Conservation (phyloP, 2,888 invertebrate genomes). For the Pyrocoelia pectoralis region DNA sequence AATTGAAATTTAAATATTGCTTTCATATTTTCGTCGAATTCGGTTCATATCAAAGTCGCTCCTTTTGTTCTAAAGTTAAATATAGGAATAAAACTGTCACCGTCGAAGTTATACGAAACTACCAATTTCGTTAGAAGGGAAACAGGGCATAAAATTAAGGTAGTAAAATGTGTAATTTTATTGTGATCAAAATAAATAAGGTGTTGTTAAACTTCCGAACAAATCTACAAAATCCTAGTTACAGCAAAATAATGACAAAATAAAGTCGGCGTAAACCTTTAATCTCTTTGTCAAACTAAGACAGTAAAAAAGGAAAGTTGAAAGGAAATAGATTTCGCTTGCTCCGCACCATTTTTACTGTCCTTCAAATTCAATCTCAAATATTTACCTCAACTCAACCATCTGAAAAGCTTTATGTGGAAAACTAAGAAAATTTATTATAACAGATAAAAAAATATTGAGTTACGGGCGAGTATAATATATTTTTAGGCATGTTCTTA, state of each 20-base stretch:
- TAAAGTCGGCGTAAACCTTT: conserved; percentile 27
- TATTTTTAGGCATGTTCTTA: neutral
- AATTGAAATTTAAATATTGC: too few species aligned
- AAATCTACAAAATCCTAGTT: neutral
- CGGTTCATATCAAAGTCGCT: too few species aligned
- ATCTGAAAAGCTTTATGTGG: conserved; percentile 12
- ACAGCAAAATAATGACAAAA: conserved; percentile 9
- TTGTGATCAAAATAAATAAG: too few species aligned
- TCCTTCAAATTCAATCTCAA: conserved; percentile 19
- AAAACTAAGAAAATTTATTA: neutral
- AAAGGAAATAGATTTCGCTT: conserved; percentile 23
- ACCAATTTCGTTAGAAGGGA: too few species aligned
- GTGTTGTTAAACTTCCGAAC: too few species aligned
- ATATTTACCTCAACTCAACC: conserved; percentile 19
- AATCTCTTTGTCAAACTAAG: conserved; percentile 30
- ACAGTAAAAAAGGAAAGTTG: conserved; percentile 20
- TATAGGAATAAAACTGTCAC: too few species aligned
- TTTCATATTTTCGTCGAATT: too few species aligned
- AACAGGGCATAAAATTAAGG: neutral
- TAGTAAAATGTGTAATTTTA: too few species aligned
- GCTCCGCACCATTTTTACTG: conserved; percentile 21
- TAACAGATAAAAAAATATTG: too few species aligned
- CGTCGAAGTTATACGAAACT: too few species aligned
- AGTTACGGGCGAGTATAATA: too few species aligned
- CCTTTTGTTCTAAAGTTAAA: too few species aligned